phyloP scores from a whole-genome alignment of 53 echinoderm and acorn worm species.

The Paelopatides confundens region DNA sequence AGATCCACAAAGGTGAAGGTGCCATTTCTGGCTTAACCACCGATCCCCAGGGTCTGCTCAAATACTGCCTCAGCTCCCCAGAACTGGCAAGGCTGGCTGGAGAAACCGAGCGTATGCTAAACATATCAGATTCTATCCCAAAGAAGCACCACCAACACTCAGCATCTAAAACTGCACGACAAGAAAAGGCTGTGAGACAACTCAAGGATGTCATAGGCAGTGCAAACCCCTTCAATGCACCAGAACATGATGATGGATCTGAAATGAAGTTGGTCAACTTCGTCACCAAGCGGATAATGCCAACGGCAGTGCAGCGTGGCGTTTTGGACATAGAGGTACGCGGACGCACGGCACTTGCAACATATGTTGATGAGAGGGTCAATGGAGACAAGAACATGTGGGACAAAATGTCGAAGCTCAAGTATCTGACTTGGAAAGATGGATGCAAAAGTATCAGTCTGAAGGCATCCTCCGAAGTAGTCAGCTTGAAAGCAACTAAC shows the following conservation, averaged over 20 bases:
- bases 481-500: constrained; percentile 22
- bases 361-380: constrained; percentile 41
- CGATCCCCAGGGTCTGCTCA: constrained; percentile 26
- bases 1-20: constrained; percentile 40
- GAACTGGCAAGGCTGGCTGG: constrained; percentile 18
- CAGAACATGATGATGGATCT: not conserved
- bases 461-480: not conserved
- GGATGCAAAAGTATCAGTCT: not conserved
- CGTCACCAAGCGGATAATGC: constrained; percentile 43
- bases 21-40: constrained; percentile 38
- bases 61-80: constrained; percentile 47
- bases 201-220: constrained; percentile 6
- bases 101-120: constrained; percentile 55
- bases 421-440: constrained; percentile 37
- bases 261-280: constrained; percentile 5
- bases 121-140: not conserved
- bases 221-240: constrained; percentile 25
- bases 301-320: not conserved
- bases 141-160: constrained; percentile 11
- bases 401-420: constrained; percentile 58
- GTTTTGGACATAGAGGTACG: constrained; percentile 3
- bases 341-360: not conserved
- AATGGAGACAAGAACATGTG: constrained; percentile 45
- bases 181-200: constrained; percentile 13
- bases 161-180: constrained; percentile 16